A percentile compares a stretch with the other conserved stretches of the same genome.
Conservation (phyloP, 2,888 invertebrate species). For the Eupithecia vulgata region DNA sequence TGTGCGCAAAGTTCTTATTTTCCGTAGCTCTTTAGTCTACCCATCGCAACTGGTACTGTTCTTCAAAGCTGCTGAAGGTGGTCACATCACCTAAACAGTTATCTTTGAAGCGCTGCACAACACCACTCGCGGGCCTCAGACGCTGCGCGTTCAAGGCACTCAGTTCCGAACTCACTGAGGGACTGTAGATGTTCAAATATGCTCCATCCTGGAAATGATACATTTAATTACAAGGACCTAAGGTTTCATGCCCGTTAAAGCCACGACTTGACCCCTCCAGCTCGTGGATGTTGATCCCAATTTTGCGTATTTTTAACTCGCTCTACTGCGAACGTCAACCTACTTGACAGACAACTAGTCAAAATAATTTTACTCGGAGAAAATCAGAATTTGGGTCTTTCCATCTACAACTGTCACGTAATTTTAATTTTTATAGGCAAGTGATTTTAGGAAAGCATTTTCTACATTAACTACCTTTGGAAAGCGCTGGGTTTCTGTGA, state of each 20-base stretch:
- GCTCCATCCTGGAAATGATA: conserved; percentile 12
- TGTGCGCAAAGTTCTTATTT: background rate
- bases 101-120: conserved; percentile 11
- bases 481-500: conserved; percentile 12
- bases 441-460: too few species aligned
- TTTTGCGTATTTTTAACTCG: too few species aligned
- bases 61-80: conserved; percentile 23
- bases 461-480: conserved; percentile 9
- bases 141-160: background rate
- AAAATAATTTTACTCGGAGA: too few species aligned
- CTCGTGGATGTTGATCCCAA: background rate
- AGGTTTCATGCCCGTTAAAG: background rate
- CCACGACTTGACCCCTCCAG: background rate
- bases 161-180: conserved; percentile 13
- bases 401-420: background rate
- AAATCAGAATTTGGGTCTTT: background rate
- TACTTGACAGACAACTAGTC: background rate
- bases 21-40: conserved; percentile 1
- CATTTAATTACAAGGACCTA: background rate
- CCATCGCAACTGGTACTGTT: conserved; percentile 16
- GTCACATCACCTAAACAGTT: conserved; percentile 6
- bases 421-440: too few species aligned
- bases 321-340: too few species aligned
- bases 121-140: background rate
- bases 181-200: conserved; percentile 17